phyloP scores from a whole-genome alignment of 2,113 vertebrate species.

The Callaeas wilsoni region DNA sequence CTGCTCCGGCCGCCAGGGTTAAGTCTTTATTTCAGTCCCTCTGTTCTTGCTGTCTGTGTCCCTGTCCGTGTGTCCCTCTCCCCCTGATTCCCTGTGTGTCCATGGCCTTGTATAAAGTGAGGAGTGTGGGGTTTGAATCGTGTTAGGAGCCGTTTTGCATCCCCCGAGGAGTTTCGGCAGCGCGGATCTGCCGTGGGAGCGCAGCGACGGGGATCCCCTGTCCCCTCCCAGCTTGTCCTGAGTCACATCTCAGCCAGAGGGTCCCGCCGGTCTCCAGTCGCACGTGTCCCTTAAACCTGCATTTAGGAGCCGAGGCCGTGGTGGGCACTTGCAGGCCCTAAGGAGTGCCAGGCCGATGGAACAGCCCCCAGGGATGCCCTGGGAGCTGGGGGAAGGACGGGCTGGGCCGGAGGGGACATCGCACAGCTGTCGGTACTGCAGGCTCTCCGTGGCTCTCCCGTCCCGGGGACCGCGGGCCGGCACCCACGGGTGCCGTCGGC shows the following conservation, averaged over 20 bases:
- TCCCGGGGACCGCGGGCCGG: background rate
- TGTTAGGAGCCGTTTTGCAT: background rate
- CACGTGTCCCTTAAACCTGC: background rate
- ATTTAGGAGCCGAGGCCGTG: background rate
- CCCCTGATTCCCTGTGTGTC: background rate
- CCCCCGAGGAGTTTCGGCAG: background rate
- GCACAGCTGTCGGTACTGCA: fast-evolving
- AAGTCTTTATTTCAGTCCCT: background rate
- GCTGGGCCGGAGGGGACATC: background rate
- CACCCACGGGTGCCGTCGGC: background rate
- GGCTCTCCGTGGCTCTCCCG: background rate
- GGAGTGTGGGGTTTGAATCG: background rate
- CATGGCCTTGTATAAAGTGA: background rate
- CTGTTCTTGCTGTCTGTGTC: conserved; percentile 42
- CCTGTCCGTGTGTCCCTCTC: background rate
- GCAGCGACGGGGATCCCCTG: background rate
- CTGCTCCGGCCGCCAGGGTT: background rate
- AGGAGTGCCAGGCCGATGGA: background rate
- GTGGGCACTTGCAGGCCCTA: background rate
- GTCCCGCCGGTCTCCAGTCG: background rate
- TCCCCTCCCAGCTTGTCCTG: background rate
- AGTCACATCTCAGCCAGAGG: background rate
- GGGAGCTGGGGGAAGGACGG: background rate
- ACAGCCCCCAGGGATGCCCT: background rate
- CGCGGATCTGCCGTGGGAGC: background rate